Evolutionary conservation across 2,113 vertebrate genomes (phyloP).

Genomic region (Burhinus oedicnemus): DNA sequence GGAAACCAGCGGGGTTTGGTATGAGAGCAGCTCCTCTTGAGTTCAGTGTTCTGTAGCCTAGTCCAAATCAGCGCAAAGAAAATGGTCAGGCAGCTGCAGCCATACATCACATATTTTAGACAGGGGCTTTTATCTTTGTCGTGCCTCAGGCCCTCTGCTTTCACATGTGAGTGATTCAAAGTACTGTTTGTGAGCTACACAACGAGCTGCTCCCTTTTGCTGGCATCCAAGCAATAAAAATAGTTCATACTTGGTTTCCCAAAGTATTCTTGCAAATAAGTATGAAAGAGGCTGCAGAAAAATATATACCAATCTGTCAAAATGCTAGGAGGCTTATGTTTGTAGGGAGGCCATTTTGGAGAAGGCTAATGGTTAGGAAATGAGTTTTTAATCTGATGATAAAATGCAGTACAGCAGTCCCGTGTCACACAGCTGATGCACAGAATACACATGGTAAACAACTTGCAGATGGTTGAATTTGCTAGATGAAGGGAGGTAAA

Average conservation of each 20-base stretch:
- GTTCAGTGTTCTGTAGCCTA: background rate
- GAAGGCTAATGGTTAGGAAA: background rate
- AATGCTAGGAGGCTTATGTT: background rate
- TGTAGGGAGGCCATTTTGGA: background rate
- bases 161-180: background rate
- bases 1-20: background rate
- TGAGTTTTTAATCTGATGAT: constrained; percentile 33
- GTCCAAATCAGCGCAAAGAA: background rate
- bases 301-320: background rate
- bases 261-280: background rate
- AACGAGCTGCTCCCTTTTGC: background rate
- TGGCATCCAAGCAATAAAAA: constrained; percentile 13
- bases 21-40: background rate
- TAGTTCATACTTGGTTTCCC: constrained; percentile 21
- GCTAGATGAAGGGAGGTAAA: constrained; percentile 59
- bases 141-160: background rate
- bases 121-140: background rate
- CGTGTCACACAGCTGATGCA: constrained; percentile 13
- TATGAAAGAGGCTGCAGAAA: background rate
- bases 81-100: background rate
- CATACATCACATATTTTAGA: background rate
- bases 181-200: background rate
- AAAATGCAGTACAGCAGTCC: constrained; percentile 72
- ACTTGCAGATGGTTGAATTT: background rate
- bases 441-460: background rate